Evolutionary conservation across 2,888 invertebrate genomes (phyloP).

Genomic region (Thyatira batis): DNA sequence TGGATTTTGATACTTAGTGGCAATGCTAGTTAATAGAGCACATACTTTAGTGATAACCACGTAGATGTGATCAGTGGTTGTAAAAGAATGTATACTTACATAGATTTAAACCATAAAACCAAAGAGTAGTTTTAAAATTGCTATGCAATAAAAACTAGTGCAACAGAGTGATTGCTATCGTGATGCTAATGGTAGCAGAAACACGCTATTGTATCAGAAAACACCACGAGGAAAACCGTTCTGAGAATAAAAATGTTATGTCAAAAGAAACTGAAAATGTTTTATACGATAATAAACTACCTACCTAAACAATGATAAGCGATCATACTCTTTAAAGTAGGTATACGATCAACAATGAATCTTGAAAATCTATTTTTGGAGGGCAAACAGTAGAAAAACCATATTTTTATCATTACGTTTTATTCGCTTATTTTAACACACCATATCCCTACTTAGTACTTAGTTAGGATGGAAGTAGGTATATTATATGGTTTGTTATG

Average conservation of each 20-base stretch:
- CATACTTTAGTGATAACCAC: conserved; percentile 7
- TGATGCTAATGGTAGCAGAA: not conserved
- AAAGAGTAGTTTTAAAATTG: not conserved
- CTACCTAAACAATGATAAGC: no score
- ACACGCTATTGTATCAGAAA: not conserved
- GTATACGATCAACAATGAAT: not conserved
- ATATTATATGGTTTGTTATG: no score
- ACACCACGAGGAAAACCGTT: conserved; percentile 2
- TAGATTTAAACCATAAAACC: not conserved
- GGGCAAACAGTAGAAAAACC: not conserved
- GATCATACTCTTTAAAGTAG: not conserved
- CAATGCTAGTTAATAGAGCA: conserved; percentile 12
- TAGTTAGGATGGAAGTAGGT: no score
- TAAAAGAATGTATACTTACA: not conserved
- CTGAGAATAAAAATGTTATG: not conserved
- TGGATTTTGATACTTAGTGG: conserved; percentile 15
- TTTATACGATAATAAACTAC: not conserved
- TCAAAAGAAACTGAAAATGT: no score
- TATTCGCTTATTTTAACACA: no score
- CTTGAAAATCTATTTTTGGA: no score
- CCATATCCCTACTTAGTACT: no score
- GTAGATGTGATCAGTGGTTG: not conserved
- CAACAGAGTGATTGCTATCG: conserved; percentile 1
- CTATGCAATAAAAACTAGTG: not conserved
- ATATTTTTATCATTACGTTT: not conserved